Evolutionary conservation across 2,888 invertebrate species (phyloP).

Genomic region (Graphium colonna): DNA sequence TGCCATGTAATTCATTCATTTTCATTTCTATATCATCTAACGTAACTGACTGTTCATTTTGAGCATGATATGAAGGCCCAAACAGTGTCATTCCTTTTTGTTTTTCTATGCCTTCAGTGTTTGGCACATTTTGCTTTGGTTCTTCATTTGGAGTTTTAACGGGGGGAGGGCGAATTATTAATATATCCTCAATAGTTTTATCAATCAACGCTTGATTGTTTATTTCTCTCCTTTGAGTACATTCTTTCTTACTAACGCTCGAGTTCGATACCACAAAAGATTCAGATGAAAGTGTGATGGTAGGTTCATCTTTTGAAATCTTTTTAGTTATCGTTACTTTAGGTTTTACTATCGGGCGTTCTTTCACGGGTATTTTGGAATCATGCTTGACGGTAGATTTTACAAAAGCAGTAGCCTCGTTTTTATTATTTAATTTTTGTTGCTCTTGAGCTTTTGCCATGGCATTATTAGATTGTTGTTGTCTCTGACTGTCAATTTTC

Average conservation of each 20-base stretch:
- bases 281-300: constrained; percentile 25
- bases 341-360: constrained; percentile 17
- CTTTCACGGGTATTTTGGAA: constrained; percentile 18
- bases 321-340: constrained; percentile 38
- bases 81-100: constrained; percentile 27
- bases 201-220: constrained; percentile 66
- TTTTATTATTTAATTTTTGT: constrained; percentile 45
- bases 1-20: constrained; percentile 73
- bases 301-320: constrained; percentile 33
- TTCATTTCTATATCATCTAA: constrained; percentile 69
- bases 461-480: constrained; percentile 46
- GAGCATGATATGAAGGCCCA: constrained; percentile 26
- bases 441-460: constrained; percentile 50
- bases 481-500: constrained; percentile 66
- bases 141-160: constrained; percentile 45
- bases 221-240: constrained; percentile 46
- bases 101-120: constrained; percentile 33
- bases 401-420: constrained; percentile 51
- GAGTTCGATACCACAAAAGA: constrained; percentile 13
- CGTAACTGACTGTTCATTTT: constrained; percentile 35
- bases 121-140: constrained; percentile 30
- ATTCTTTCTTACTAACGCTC: constrained; percentile 36
- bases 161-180: constrained; percentile 52
- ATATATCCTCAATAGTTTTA: constrained; percentile 63
- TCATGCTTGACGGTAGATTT: constrained; percentile 29